Evolutionary conservation across 2,113 vertebrate genomes (phyloP).

Genomic region (Gymnobelideus leadbeateri): DNA sequence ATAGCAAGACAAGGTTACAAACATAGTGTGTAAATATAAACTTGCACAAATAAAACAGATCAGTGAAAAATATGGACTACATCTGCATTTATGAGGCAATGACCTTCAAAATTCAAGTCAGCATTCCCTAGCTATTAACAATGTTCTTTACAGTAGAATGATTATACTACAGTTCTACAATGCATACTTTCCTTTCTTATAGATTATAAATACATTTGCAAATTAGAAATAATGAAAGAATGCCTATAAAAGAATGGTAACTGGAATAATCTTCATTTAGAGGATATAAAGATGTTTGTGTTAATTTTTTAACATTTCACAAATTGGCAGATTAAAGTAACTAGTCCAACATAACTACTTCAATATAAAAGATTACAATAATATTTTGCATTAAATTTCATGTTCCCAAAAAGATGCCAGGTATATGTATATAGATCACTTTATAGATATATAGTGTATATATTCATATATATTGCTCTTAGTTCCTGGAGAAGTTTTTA

Average conservation of each 20-base stretch:
- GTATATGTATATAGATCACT: slow-evolving; percentile 32
- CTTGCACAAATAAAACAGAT: slow-evolving; percentile 51
- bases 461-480: slow-evolving; percentile 31
- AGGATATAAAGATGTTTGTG: slow-evolving; percentile 21
- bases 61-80: slow-evolving; percentile 61
- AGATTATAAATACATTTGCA: slow-evolving; percentile 63
- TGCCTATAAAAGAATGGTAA: neutral
- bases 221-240: slow-evolving; percentile 36
- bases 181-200: slow-evolving; percentile 54
- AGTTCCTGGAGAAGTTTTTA: slow-evolving; percentile 24
- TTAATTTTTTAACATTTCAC: slow-evolving; percentile 64
- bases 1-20: slow-evolving; percentile 49
- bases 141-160: slow-evolving; percentile 63
- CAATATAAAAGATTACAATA: slow-evolving; percentile 51
- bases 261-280: slow-evolving; percentile 72
- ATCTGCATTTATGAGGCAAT: slow-evolving; percentile 76
- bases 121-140: slow-evolving; percentile 42
- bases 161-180: slow-evolving; percentile 55
- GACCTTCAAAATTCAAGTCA: slow-evolving; percentile 87
- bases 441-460: slow-evolving; percentile 34
- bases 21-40: slow-evolving; percentile 39
- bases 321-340: slow-evolving; percentile 31
- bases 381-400: slow-evolving; percentile 29
- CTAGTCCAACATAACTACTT: slow-evolving; percentile 32
- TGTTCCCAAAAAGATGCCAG: slow-evolving; percentile 60